A percentile compares a stretch with the other conserved stretches of the same genome.
phyloP scores from a whole-genome alignment of 2,888 invertebrate genomes.

The Andricus curvator region DNA sequence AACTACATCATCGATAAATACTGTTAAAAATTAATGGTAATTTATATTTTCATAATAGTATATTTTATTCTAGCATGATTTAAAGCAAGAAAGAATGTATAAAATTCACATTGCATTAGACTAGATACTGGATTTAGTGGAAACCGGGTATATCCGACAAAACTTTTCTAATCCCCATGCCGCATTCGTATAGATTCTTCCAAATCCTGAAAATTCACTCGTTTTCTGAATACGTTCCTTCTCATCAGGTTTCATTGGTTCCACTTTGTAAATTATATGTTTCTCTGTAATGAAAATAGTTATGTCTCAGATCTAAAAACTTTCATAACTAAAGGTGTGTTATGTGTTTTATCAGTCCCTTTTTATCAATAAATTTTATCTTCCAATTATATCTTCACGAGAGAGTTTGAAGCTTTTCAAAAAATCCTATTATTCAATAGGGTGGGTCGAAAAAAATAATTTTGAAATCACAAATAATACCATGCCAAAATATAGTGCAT shows the following conservation, averaged over 20 bases:
- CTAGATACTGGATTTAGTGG: background rate
- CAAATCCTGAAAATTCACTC: slow-evolving; percentile 9
- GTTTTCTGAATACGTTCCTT: slow-evolving; percentile 13
- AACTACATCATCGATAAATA: no score
- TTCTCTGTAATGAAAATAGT: background rate
- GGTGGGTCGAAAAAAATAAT: no score
- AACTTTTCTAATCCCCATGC: slow-evolving; percentile 53
- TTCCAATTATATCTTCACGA: background rate
- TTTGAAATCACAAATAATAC: no score
- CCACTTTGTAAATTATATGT: slow-evolving; percentile 26
- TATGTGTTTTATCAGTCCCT: background rate
- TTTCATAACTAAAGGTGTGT: slow-evolving; percentile 6
- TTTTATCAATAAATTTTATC: background rate
- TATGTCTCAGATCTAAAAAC: background rate
- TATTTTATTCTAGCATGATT: no score
- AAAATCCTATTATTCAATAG: background rate
- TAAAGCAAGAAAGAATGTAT: no score
- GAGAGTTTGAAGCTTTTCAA: background rate
- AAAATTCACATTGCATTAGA: no score
- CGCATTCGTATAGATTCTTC: slow-evolving; percentile 34
- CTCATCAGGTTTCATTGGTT: slow-evolving; percentile 17
- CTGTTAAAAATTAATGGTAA: no score
- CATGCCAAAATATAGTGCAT: no score
- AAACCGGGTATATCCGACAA: slow-evolving; percentile 39
- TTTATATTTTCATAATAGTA: no score